Evolutionary conservation across 2,888 invertebrate species (phyloP).

Genomic region (Ophion obscuratus): DNA sequence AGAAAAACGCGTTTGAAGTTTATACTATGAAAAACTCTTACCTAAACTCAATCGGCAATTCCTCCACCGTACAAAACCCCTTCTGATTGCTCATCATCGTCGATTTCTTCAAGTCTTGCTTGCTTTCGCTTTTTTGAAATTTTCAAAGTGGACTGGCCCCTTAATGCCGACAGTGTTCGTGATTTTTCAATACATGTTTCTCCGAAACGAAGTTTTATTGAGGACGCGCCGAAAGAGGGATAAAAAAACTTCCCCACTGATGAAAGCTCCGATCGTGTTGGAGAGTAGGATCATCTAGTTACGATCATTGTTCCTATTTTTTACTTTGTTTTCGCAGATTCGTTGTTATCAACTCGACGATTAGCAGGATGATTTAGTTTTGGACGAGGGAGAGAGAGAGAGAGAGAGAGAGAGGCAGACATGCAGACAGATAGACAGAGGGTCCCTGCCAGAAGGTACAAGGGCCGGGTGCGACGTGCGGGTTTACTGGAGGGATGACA

Average conservation of each 20-base stretch:
- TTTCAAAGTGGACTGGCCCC: no score
- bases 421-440: constrained; percentile 50
- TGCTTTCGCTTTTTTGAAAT: no score
- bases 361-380: constrained; percentile 78
- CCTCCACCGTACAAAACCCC: no score
- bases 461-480: constrained; percentile 73
- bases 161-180: not conserved
- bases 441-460: constrained; percentile 56
- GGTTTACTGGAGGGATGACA: constrained; percentile 76
- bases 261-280: constrained; percentile 8
- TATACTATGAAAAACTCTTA: no score
- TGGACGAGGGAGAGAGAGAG: constrained; percentile 52
- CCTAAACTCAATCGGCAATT: no score
- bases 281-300: constrained; percentile 49
- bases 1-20: no score
- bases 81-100: no score
- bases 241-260: not conserved
- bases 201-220: not conserved
- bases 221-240: not conserved
- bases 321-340: constrained; percentile 43
- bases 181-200: not conserved
- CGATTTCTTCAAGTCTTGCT: no score
- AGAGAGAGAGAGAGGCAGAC: constrained; percentile 61
- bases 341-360: constrained; percentile 73
- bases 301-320: constrained; percentile 17